phyloP scores from a whole-genome alignment of 2,113 vertebrate genomes.

The Leptobrachium leishanense region DNA sequence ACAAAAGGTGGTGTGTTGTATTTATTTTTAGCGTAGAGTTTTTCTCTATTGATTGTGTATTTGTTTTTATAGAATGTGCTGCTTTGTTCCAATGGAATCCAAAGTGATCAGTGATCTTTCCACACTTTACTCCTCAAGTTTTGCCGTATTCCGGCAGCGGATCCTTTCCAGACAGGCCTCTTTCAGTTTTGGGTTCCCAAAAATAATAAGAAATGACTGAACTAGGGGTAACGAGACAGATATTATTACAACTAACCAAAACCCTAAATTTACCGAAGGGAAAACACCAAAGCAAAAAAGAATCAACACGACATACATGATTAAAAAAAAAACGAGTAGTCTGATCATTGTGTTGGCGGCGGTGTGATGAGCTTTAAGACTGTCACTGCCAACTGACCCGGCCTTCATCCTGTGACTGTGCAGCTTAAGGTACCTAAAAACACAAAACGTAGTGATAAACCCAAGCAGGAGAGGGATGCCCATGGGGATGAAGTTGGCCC shows the following conservation, averaged over 20 bases:
- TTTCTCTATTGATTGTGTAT: too few species aligned
- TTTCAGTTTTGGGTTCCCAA: conserved; percentile 19
- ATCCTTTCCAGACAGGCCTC: background rate
- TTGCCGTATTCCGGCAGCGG: too few species aligned
- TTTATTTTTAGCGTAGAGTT: too few species aligned
- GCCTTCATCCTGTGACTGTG: conserved; percentile 4
- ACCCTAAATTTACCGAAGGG: background rate
- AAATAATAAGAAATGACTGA: conserved; percentile 9
- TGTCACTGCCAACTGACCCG: background rate
- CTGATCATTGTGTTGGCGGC: background rate
- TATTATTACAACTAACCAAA: background rate
- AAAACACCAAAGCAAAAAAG: background rate
- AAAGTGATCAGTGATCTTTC: too few species aligned
- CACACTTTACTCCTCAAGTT: too few species aligned
- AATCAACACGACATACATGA: background rate
- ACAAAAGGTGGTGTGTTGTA: too few species aligned
- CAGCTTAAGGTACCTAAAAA: background rate
- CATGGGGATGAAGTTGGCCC: background rate
- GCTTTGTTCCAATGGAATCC: too few species aligned
- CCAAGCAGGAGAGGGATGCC: background rate
- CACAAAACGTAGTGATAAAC: background rate
- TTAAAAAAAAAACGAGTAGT: background rate
- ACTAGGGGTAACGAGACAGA: background rate
- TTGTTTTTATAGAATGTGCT: too few species aligned
- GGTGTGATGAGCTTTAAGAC: background rate